Base-by-base conservation (phyloP, 2,888 invertebrate genomes). In the Pristionchus mayeri region DNA sequence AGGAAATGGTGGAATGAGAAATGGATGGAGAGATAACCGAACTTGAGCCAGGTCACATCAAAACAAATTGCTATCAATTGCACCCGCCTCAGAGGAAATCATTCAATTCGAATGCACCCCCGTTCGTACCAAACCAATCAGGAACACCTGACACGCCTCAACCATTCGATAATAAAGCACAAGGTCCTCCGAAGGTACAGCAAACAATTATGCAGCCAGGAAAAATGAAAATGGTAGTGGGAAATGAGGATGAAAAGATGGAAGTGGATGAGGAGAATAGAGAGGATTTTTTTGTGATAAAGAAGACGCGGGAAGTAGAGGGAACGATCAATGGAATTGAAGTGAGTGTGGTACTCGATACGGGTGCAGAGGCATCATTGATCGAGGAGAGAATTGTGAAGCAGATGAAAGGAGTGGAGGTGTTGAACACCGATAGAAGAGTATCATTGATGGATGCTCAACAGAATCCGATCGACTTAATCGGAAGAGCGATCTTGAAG, bases 251-350 rank as follows among this genome's bases (percentile, higher is more conserved):
- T 4, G n/a, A n/a, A n/a, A 9, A 67, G 3, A 37, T 37, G 63
- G 37, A 37, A 34, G 37, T 67, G 3, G 63, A 54, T 21, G 54
- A 54, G n/a, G n/a, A 54, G n/a, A 21, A 34, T 37, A 37, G 21
- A 37, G 63, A 67, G 3, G 63, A 67, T 37, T 67, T 37, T 37
- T 67, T 67, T 21, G 21, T 34, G 18, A 67, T 67, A 16, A 67
- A 67, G 63, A 67, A 34, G 27, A 67, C 34, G 4, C 34, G 63
- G 37, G 63, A 67, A 67, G 63, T 48, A 92, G 93, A 37, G 3
- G 63, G 37, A 67, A 4, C 21, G 27, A 75, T 67, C 0, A 30
- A 63, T 18, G 71, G 40, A 9, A 27, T 54, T 44, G 78, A 78
- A 18, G 48, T 82, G 2, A 50, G 83, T 2, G 85, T 85, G n/a